phyloP scores from a whole-genome alignment of 2,888 invertebrate genomes.

The Leucoma salicis region DNA sequence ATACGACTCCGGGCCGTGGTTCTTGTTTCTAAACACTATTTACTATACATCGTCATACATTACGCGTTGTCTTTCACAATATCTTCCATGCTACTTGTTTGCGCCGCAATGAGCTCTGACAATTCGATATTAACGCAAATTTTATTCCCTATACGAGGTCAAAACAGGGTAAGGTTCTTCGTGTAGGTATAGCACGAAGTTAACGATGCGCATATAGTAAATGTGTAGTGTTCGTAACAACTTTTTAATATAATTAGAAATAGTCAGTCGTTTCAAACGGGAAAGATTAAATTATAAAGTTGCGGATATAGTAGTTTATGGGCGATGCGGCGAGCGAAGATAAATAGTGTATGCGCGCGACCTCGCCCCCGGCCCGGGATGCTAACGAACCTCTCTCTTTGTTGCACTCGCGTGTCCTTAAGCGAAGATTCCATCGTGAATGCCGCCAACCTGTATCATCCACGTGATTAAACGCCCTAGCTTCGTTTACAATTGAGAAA shows the following conservation, averaged over 20 bases:
- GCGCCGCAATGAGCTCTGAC: constrained; percentile 55
- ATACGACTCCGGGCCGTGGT: constrained; percentile 70
- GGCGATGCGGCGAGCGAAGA: constrained; percentile 46
- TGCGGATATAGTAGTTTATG: constrained; percentile 32
- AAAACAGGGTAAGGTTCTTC: constrained; percentile 58
- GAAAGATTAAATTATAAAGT: constrained; percentile 41
- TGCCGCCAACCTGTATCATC: constrained; percentile 31
- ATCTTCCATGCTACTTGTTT: constrained; percentile 37
- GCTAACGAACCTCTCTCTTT: constrained; percentile 74
- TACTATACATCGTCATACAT: constrained; percentile 63
- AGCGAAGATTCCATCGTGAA: constrained; percentile 45
- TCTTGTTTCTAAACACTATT: constrained; percentile 71
- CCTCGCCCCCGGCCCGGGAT: constrained; percentile 67
- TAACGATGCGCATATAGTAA: constrained; percentile 71
- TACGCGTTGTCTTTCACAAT: constrained; percentile 50
- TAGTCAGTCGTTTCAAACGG: constrained; percentile 15
- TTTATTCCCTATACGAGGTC: constrained; percentile 32
- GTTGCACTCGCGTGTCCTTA: constrained; percentile 54
- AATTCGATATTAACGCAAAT: constrained; percentile 19
- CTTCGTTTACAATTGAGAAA: constrained; percentile 43
- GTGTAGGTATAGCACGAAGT: constrained; percentile 62
- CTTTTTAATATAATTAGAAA: constrained; percentile 31
- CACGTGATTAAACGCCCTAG: constrained; percentile 25
- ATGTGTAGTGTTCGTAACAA: no score
- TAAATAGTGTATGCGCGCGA: constrained; percentile 62